Evolutionary conservation across 2,113 vertebrate species (phyloP).

Genomic region (Chaetodon trifascialis): DNA sequence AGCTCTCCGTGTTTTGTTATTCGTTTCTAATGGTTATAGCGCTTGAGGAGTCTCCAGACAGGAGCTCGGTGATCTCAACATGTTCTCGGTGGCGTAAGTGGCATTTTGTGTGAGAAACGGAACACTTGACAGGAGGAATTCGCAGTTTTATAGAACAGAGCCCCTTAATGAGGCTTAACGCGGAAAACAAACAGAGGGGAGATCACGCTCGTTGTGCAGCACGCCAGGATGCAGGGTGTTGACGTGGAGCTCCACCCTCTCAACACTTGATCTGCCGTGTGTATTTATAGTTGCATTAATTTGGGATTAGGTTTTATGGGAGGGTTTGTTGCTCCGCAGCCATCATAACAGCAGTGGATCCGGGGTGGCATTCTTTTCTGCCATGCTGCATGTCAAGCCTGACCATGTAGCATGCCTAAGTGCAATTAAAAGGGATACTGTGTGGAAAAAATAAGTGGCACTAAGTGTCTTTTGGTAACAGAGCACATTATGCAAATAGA

Average conservation of each 20-base stretch:
- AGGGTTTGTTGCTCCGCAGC: conserved; percentile 51
- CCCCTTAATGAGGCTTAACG: conserved; percentile 31
- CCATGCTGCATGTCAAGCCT: conserved; percentile 23
- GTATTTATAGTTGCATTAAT: conserved; percentile 60
- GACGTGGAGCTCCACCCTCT: conserved; percentile 23
- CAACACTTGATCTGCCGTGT: conserved; percentile 39
- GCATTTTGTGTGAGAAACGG: conserved; percentile 42
- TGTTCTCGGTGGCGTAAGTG: conserved; percentile 41
- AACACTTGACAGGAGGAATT: conserved; percentile 50
- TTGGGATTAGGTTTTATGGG: conserved; percentile 50
- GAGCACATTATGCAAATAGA: neutral
- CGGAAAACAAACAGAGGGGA: conserved; percentile 56
- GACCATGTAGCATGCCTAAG: neutral
- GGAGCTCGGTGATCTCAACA: conserved; percentile 30
- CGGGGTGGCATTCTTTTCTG: conserved; percentile 36
- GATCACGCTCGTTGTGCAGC: conserved; percentile 41
- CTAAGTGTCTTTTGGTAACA: neutral
- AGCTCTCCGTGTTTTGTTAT: conserved; percentile 50
- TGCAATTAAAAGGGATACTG: conserved; percentile 4
- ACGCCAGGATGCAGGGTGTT: conserved; percentile 40
- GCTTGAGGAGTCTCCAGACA: conserved; percentile 19
- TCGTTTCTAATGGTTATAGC: conserved; percentile 37
- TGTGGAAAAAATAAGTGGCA: neutral
- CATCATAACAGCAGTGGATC: conserved; percentile 49
- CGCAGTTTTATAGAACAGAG: conserved; percentile 34